Conservation (phyloP, 2,113 vertebrate genomes). For the Erinaceus europaeus region DNA sequence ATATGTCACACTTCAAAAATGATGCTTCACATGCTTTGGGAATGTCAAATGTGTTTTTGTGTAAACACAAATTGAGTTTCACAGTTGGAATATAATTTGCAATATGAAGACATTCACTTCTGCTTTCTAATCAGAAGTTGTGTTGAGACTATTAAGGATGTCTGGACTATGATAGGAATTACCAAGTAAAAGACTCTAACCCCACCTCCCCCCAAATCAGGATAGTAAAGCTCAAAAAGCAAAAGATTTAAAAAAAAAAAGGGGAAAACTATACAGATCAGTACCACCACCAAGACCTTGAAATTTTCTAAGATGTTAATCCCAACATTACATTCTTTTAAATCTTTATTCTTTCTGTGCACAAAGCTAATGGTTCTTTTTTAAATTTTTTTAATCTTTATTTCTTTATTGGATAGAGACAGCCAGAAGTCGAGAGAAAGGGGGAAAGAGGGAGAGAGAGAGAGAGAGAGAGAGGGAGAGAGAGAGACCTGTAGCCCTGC, state of each 20-base stretch:
- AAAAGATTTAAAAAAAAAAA: background rate
- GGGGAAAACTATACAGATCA: background rate
- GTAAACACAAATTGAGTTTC: background rate
- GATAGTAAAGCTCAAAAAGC: background rate
- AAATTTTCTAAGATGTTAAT: background rate
- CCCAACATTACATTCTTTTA: background rate
- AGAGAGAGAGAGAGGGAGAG: too few relatives aligned
- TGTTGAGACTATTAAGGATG: background rate
- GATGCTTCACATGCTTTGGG: background rate
- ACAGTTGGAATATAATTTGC: conserved; percentile 9
- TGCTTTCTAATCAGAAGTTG: background rate
- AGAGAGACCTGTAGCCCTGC: too few relatives aligned
- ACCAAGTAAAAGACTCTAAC: background rate
- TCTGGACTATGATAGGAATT: background rate
- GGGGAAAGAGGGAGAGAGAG: too few relatives aligned
- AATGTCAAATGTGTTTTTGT: background rate
- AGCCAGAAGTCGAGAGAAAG: too few relatives aligned
- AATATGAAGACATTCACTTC: background rate
- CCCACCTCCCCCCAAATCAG: background rate
- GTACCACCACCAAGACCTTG: background rate
- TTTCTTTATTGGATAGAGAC: too few relatives aligned
- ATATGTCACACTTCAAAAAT: conserved; percentile 35
- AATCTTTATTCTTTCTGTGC: background rate
- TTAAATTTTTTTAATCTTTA: too few relatives aligned
- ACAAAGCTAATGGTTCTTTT: too few relatives aligned